Evolutionary conservation across 2,797 vertebrate genomes (phyloP), one percentile per base, ranked within the genome.

Genomic region (Etheostoma nigrum): DNA sequence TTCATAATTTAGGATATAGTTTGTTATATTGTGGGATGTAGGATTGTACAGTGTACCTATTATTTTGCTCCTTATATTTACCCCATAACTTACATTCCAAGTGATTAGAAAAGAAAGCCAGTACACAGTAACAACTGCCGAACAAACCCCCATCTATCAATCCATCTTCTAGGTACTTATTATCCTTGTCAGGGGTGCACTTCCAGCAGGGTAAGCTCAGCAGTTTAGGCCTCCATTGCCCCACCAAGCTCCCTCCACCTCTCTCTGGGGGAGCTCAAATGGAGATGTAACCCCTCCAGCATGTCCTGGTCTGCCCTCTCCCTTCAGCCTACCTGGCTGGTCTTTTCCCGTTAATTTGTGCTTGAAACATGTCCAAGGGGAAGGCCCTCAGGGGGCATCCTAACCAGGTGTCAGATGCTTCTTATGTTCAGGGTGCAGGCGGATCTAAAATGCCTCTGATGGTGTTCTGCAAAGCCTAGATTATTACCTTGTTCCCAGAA

Each of bases 291-390:
- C 67, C 73, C 72, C 51, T 67, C 27, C 84, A 84, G 66, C 48
- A 78, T 74, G 68, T 82, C 72, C 72, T 18, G 14, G 30, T 68
- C 64, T 79, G 70, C 62, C 72, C 63, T 53, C n/a, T 30, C 58
- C 51, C 55, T 58, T 11, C 36, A 40, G 36, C 55, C 59, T 71
- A 18, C 63, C 42, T 79, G 60, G 14, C 74, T 45, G 53, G 19
- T 71, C 53, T 79, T 48, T 74, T 70, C 67, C 69, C 71, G 57
- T 81, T 83, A 68, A 80, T 86, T 67, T 78, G 71, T 57, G 53
- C 52, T 83, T 81, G 67, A 83, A 65, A 79, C n/a, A 0, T 42
- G 2, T 82, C 84, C 74, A 79, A 74, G 65, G 51, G 36, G 23
- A 48, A 60, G 19, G 1, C 5, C 53, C 67, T 70, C 27, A 1